phyloP scores from a whole-genome alignment of 2,797 vertebrate species.

The Silurus aristotelis region DNA sequence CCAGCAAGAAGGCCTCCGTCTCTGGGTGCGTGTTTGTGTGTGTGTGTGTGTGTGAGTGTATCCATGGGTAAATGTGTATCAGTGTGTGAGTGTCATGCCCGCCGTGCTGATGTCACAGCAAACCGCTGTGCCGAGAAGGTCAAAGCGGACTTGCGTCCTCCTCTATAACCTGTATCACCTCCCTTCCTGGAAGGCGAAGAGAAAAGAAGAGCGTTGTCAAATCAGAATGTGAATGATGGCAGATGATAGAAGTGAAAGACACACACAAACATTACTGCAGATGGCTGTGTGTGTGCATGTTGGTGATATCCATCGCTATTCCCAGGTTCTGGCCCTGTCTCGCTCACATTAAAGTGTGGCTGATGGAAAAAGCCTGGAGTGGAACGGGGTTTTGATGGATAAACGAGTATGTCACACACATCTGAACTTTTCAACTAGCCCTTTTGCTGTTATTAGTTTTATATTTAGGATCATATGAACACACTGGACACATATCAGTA shows the following conservation, averaged over 20 bases:
- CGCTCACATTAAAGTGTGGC: conserved; percentile 36
- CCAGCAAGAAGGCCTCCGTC: conserved; percentile 7
- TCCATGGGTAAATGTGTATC: neutral
- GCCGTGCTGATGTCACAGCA: conserved; percentile 25
- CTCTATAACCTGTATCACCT: conserved; percentile 47
- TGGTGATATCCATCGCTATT: conserved; percentile 41
- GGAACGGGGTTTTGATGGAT: conserved; percentile 28
- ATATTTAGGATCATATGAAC: neutral
- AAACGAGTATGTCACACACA: neutral
- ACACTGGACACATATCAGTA: conserved; percentile 2
- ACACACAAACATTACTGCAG: conserved; percentile 26
- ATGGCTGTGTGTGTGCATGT: conserved; percentile 30
- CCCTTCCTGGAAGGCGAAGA: conserved; percentile 28
- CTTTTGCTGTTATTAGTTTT: conserved; percentile 24
- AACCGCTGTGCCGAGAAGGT: conserved; percentile 53
- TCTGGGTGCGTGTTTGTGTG: conserved; percentile 1
- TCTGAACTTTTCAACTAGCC: conserved; percentile 31
- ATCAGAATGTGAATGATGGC: conserved; percentile 43
- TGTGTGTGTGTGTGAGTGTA: neutral
- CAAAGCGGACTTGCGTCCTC: conserved; percentile 45
- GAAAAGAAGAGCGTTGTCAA: conserved; percentile 38
- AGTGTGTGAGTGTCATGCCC: neutral
- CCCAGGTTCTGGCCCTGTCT: conserved; percentile 26
- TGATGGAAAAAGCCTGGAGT: conserved; percentile 36
- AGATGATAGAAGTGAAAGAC: conserved; percentile 43